Evolutionary conservation across 2,888 invertebrate genomes (phyloP).

Genomic region (Lacanobia wlatinum): DNA sequence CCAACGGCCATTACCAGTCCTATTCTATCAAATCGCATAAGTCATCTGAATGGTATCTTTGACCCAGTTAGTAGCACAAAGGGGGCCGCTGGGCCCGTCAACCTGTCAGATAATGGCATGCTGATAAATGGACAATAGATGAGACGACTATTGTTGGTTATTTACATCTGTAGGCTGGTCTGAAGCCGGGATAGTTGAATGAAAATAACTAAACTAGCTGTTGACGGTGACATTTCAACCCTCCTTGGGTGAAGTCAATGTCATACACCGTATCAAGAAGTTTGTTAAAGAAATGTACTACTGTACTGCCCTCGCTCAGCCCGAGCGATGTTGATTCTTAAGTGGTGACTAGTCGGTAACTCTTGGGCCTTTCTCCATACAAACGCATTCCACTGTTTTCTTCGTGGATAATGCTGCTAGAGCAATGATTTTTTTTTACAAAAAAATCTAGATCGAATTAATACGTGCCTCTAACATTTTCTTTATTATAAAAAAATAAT

Average conservation of each 20-base stretch:
- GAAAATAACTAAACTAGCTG: not conserved
- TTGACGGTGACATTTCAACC: not conserved
- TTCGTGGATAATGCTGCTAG: no score
- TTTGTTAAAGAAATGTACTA: not conserved
- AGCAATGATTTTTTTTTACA: no score
- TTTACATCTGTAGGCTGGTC: conserved; percentile 39
- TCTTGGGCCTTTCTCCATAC: no score
- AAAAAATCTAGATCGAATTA: no score
- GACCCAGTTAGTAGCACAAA: conserved; percentile 60
- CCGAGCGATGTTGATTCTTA: no score
- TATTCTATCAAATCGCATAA: conserved; percentile 45
- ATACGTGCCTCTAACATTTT: no score
- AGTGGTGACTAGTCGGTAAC: no score
- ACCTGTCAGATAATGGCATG: conserved; percentile 45
- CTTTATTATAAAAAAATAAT: no score
- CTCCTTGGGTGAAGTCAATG: not conserved
- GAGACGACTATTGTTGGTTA: conserved; percentile 51
- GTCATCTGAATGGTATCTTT: conserved; percentile 57
- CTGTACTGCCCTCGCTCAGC: no score
- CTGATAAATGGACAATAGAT: conserved; percentile 58
- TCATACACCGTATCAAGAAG: not conserved
- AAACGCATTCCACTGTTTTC: no score
- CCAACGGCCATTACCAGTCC: not conserved
- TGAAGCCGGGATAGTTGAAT: conserved; percentile 11
- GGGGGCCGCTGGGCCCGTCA: conserved; percentile 52